phyloP scores from a whole-genome alignment of 1,140 invertebrate genomes.

The Homarus americanus region DNA sequence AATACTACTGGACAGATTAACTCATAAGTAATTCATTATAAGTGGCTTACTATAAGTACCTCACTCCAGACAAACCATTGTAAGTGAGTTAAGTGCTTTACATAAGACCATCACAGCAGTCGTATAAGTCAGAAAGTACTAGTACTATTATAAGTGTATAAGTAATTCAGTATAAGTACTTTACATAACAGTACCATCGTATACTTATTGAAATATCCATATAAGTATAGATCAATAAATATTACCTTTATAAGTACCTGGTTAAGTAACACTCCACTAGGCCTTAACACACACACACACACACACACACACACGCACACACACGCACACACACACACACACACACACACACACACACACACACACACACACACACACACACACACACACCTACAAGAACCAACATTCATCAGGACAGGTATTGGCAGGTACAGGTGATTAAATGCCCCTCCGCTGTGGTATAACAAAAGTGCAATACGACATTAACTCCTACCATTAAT shows the following conservation, averaged over 20 bases:
- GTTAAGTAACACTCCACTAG: background rate
- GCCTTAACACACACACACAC: too few species aligned
- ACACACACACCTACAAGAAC: constrained; percentile 12
- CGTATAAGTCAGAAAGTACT: background rate
- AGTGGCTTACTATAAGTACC: background rate
- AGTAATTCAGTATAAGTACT: background rate
- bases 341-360: constrained; percentile 1
- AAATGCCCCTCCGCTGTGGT: background rate
- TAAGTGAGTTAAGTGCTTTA: background rate
- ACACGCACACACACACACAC: constrained; percentile 8
- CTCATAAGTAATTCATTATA: background rate
- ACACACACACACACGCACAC: background rate
- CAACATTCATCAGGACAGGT: background rate
- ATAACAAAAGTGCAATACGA: background rate
- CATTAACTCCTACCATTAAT: background rate
- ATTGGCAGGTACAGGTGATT: background rate
- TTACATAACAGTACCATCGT: background rate
- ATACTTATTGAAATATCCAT: background rate
- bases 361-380: constrained; percentile 38
- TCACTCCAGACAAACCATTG: background rate
- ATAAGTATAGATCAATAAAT: background rate
- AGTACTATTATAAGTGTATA: background rate
- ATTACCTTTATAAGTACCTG: background rate
- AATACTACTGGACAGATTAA: background rate
- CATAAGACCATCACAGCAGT: background rate